Evolutionary conservation across 2,113 vertebrate genomes (phyloP).

Genomic region (Ochotona princeps): DNA sequence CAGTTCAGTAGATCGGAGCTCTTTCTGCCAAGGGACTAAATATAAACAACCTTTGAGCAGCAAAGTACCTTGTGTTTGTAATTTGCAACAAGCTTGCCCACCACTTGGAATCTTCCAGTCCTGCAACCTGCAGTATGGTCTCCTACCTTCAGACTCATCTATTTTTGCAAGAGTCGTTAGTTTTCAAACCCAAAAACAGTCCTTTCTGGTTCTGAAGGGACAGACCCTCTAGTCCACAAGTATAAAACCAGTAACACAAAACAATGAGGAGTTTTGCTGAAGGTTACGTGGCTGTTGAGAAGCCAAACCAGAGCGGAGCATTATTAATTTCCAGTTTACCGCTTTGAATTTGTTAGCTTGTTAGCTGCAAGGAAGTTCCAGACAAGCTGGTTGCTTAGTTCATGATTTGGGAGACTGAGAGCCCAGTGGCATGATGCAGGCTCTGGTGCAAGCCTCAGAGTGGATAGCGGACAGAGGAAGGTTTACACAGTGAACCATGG

Average conservation of each 20-base stretch:
- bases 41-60: not conserved
- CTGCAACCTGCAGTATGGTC: not conserved
- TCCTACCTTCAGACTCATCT: not conserved
- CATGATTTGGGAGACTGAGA: too few relatives aligned
- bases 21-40: not conserved
- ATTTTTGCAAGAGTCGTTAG: not conserved
- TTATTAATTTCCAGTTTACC: not conserved
- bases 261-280: not conserved
- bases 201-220: not conserved
- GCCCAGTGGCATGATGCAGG: too few relatives aligned
- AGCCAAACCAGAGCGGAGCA: not conserved
- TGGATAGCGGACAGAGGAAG: too few relatives aligned
- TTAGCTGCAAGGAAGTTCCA: too few relatives aligned
- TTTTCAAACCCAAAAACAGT: not conserved
- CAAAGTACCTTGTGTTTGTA: not conserved
- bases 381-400: too few relatives aligned
- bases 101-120: accelerated
- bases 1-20: not conserved
- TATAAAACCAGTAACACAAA: not conserved
- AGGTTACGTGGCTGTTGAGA: not conserved
- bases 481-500: too few relatives aligned
- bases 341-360: too few relatives aligned
- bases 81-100: not conserved
- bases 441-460: too few relatives aligned
- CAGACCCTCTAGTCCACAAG: not conserved